Percentiles rank a stretch among this genome's conserved stretches.
phyloP scores from a whole-genome alignment of 2,113 vertebrate species.

The Oreotrochilus melanogaster region DNA sequence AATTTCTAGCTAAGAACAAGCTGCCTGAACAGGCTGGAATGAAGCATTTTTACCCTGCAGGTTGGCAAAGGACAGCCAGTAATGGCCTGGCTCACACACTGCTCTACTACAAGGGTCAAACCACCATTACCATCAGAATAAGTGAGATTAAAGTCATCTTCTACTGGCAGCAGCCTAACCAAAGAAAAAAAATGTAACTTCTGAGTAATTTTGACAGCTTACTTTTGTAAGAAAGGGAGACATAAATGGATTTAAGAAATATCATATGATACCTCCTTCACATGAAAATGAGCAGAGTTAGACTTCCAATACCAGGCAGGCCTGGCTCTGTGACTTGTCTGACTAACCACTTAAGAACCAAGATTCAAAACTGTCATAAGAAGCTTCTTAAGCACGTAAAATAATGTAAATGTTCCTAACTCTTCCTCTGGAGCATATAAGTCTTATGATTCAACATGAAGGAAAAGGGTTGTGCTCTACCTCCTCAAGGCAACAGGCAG shows the following conservation, averaged over 20 bases:
- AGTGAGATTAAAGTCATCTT: neutral
- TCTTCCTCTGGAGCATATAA: neutral
- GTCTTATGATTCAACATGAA: neutral
- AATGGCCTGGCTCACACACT: accelerated
- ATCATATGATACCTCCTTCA: accelerated
- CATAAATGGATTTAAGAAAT: neutral
- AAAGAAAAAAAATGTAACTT: neutral
- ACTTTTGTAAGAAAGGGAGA: neutral
- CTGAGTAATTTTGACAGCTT: neutral
- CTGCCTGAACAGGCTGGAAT: neutral
- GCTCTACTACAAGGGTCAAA: neutral
- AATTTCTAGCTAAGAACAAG: neutral
- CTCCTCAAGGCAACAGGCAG: neutral
- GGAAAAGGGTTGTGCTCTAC: neutral
- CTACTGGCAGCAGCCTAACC: neutral
- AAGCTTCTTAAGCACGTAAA: neutral
- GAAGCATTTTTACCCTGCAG: neutral
- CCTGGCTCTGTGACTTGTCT: neutral
- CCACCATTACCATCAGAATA: neutral
- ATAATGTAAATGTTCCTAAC: neutral
- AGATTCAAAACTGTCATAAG: neutral
- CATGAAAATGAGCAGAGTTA: neutral
- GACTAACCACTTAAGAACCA: neutral
- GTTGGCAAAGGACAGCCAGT: neutral
- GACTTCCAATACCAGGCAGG: neutral